These are phyloP conservation scores for Dolomedes plantarius DNA, from an alignment of 2,888 invertebrate species.

Conservation along the genomic window DNA sequence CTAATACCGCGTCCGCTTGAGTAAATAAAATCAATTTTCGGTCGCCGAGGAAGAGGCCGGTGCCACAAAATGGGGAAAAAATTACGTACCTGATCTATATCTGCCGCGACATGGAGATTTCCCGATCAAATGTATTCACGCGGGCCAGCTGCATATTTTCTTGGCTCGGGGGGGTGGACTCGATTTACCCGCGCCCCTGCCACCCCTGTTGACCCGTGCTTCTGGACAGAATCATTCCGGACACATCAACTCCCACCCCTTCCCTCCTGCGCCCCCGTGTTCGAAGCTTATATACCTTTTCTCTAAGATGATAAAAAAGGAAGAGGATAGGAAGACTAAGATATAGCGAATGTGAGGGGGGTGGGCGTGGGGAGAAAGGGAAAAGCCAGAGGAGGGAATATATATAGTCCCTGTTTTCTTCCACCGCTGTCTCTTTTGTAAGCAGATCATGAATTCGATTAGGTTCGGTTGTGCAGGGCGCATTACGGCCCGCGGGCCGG, in stretches of 20 bases:
- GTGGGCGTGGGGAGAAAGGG: not conserved
- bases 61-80: not conserved
- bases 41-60: no score
- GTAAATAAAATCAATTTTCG: conserved; percentile 55
- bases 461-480: conserved; percentile 53
- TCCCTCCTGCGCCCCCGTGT: not conserved
- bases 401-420: conserved; percentile 37
- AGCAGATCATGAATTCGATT: conserved; percentile 72
- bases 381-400: not conserved
- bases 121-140: conserved; percentile 57
- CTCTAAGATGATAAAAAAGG: conserved; percentile 10
- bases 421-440: conserved; percentile 61
- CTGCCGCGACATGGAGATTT: conserved; percentile 34
- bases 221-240: conserved; percentile 68
- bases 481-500: conserved; percentile 64
- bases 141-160: conserved; percentile 56
- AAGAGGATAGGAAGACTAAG: not conserved
- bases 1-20: conserved; percentile 26
- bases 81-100: conserved; percentile 44
- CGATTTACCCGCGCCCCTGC: not conserved
- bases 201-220: not conserved
- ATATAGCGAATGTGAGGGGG: not conserved
- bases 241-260: conserved; percentile 48
- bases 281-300: conserved; percentile 31
- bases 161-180: not conserved